Conservation (phyloP, 2,113 vertebrate species). For the Podarcis muralis region DNA sequence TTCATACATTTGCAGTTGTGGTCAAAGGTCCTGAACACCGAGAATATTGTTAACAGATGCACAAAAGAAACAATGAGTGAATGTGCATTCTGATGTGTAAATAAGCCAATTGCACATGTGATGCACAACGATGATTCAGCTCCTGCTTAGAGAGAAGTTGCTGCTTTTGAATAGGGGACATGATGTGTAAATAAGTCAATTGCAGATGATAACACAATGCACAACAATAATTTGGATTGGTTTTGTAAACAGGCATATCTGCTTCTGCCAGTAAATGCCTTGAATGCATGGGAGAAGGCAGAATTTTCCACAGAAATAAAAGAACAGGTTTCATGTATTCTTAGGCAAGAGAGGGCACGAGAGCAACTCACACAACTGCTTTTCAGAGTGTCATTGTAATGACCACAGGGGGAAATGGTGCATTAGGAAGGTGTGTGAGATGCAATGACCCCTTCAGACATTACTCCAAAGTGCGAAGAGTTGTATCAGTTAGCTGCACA, state of each 20-base stretch:
- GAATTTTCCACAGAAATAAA: neutral
- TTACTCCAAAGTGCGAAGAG: neutral
- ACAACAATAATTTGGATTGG: neutral
- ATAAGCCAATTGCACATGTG: neutral
- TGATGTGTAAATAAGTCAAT: neutral
- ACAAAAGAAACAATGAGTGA: neutral
- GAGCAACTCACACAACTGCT: neutral
- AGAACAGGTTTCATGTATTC: neutral
- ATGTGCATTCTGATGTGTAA: neutral
- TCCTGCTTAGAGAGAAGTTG: neutral
- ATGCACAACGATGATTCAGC: neutral
- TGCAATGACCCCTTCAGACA: neutral
- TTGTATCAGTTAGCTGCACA: neutral
- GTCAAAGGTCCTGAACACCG: neutral
- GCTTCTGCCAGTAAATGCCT: too few species aligned
- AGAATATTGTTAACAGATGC: neutral
- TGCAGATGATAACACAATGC: neutral
- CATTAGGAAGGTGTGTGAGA: neutral
- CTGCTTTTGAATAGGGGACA: too few species aligned
- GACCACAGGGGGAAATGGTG: neutral
- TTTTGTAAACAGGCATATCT: neutral
- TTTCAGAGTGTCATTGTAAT: neutral
- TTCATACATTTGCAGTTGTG: neutral
- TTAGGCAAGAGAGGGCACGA: neutral
- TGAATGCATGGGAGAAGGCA: neutral